A percentile compares a stretch with the other conserved stretches of the same genome.
Conservation (phyloP, 2,797 vertebrate species). For the Xerus rutilus region DNA sequence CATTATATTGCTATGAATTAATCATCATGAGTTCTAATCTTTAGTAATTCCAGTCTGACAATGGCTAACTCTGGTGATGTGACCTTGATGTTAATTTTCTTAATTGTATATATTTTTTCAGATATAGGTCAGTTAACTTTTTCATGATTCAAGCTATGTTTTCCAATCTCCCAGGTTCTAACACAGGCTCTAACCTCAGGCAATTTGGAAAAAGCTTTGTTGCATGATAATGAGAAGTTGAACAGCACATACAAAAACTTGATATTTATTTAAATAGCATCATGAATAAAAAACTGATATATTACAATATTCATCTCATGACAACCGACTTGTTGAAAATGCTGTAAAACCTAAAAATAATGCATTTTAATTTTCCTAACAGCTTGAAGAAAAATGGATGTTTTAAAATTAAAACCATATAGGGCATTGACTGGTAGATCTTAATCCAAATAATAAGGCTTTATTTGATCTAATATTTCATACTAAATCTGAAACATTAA, state of each 20-base stretch:
- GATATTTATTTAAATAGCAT: conserved; percentile 80
- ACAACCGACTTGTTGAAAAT: conserved; percentile 65
- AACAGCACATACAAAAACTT: conserved; percentile 36
- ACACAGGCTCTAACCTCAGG: conserved; percentile 67
- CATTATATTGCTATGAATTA: background rate
- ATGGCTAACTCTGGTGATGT: conserved; percentile 34
- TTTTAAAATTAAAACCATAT: conserved; percentile 74
- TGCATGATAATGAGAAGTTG: conserved; percentile 73
- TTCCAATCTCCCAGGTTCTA: conserved; percentile 47
- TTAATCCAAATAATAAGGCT: conserved; percentile 66
- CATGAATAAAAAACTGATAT: conserved; percentile 65
- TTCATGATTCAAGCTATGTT: conserved; percentile 32
- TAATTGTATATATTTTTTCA: conserved; percentile 39
- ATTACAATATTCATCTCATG: conserved; percentile 44
- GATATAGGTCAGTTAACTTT: conserved; percentile 20
- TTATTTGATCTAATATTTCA: conserved; percentile 46
- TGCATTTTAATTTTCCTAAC: conserved; percentile 81
- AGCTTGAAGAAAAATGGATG: conserved; percentile 68
- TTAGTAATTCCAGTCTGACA: background rate
- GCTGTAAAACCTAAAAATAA: conserved; percentile 74
- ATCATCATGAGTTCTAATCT: conserved; percentile 39
- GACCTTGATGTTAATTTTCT: conserved; percentile 63
- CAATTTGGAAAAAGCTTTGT: conserved; percentile 56
- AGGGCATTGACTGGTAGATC: conserved; percentile 54
- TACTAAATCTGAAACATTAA: conserved; percentile 70